Evolutionary conservation across 2,888 invertebrate species (phyloP).

Genomic region (Chromoteleia sp.): DNA sequence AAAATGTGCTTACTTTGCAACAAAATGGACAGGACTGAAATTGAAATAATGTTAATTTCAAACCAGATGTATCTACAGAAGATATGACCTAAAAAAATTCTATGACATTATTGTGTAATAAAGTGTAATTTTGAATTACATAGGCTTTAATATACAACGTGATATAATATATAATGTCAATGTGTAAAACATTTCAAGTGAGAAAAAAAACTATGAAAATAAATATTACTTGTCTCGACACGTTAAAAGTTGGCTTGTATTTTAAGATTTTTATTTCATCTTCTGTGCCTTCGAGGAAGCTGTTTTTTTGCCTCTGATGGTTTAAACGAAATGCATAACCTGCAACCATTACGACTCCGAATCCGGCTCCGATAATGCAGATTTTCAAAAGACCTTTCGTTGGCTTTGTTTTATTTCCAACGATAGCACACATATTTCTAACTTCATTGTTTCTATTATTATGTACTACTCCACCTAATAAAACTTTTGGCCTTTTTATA

Average conservation of each 20-base stretch:
- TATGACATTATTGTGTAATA: neutral
- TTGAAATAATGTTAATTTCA: slow-evolving; percentile 96
- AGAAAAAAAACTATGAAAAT: too few species aligned
- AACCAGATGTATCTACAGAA: slow-evolving; percentile 88
- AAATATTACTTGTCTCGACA: slow-evolving; percentile 83
- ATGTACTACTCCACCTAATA: slow-evolving; percentile 57
- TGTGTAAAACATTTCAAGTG: too few species aligned
- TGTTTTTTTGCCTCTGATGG: slow-evolving; percentile 83
- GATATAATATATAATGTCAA: slow-evolving; percentile 19
- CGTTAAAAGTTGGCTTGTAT: slow-evolving; percentile 84
- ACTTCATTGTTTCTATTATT: slow-evolving; percentile 39
- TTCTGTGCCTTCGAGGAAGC: slow-evolving; percentile 84
- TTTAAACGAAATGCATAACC: slow-evolving; percentile 85
- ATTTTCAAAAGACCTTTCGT: slow-evolving; percentile 84
- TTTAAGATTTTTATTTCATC: slow-evolving; percentile 82
- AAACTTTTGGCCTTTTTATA: slow-evolving; percentile 65
- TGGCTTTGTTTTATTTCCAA: slow-evolving; percentile 71
- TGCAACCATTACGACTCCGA: slow-evolving; percentile 86
- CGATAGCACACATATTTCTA: slow-evolving; percentile 72
- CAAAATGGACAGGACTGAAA: slow-evolving; percentile 99
- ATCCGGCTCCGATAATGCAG: slow-evolving; percentile 87
- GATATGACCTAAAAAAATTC: slow-evolving; percentile 87
- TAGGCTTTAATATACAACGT: too few species aligned
- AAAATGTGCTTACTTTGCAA: slow-evolving; percentile 89
- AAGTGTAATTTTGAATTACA: slow-evolving; percentile 37